Evolutionary conservation across 2,797 vertebrate species (phyloP), one percentile per base, ranked within the genome.

Genomic region (Epinephelus awoara): DNA sequence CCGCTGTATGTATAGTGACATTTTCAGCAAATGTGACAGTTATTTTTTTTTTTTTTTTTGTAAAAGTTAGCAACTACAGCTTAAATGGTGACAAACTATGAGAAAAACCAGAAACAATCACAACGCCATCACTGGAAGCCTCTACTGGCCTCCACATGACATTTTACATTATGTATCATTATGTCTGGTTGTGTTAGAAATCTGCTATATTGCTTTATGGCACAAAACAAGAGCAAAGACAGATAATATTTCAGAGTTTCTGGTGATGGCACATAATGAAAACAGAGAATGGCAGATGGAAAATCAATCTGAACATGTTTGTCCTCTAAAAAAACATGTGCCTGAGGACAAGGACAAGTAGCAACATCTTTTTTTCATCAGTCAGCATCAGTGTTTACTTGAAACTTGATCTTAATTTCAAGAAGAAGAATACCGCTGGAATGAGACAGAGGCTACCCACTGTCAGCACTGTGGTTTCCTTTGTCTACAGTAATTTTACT

Each of bases 331-430:
- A 40, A 77, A 73, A 21, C 23, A 62, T 52, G 40, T 29, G 63
- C 57, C 42, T 29, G 55, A 77, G 52, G 82, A 79, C 54, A 67
- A 72, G 6, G 15, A 61, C 59, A 72, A 78, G 71, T 46, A 51
- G 69, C 47, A 47, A 77, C 82, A 87, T 85, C 72, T 89, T 88
- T 84, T 64, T 67, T 85, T 61, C 66, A 81, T 90, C 75, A 84
- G 47, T 34, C 8, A 69, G 23, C 25, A 49, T 56, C 46, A 1
- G 21, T 77, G 79, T 85, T 87, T 84, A 86, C 51, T 52, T 0
- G 57, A 72, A 89, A 84, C 51, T 29, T n/a, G 61, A 83, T 71
- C 77, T 57, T 62, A 51, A 87, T 80, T 71, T 79, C 14, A 70
- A n/a, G 13, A 67, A 55, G 46, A 65, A 74, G 52, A 10, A 52